A percentile compares a stretch with the other conserved stretches of the same genome.
These are phyloP conservation scores for Labeo catla DNA, from an alignment of 2,113 vertebrate genomes.

Conservation along the genomic window DNA sequence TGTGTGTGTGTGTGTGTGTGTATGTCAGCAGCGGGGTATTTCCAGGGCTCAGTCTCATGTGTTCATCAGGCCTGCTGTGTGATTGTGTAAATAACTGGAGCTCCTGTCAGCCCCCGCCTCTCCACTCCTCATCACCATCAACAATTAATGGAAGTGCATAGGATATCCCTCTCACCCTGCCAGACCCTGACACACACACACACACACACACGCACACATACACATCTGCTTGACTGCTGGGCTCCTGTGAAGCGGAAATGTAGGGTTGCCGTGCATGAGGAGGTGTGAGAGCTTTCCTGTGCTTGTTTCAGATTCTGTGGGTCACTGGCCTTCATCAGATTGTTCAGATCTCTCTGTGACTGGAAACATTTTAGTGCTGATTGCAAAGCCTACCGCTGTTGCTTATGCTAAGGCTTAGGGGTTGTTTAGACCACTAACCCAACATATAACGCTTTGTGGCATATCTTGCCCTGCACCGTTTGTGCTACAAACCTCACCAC, in stretches of 20 bases:
- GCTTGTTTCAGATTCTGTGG: neutral
- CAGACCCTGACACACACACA: constrained; percentile 47
- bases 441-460: neutral
- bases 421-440: neutral
- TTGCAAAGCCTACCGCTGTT: neutral
- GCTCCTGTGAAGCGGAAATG: constrained; percentile 41
- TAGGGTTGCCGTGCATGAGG: constrained; percentile 1
- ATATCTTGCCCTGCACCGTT: neutral
- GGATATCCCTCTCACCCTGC: constrained; percentile 61
- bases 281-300: constrained; percentile 17
- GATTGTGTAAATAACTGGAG: constrained; percentile 51
- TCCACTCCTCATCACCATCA: constrained; percentile 57
- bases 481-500: neutral
- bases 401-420: neutral
- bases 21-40: constrained; percentile 17
- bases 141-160: constrained; percentile 69
- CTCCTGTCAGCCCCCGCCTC: constrained; percentile 14
- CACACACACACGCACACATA: neutral
- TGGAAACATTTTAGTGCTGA: neutral
- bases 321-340: constrained; percentile 1
- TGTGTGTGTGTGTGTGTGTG: constrained; percentile 25
- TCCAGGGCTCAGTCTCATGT: constrained; percentile 35
- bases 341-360: neutral
- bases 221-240: neutral
- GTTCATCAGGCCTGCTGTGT: constrained; percentile 36